Evolutionary conservation across 2,797 vertebrate genomes (phyloP), one percentile per base, ranked within the genome.

Genomic region (Tachyglossus aculeatus): DNA sequence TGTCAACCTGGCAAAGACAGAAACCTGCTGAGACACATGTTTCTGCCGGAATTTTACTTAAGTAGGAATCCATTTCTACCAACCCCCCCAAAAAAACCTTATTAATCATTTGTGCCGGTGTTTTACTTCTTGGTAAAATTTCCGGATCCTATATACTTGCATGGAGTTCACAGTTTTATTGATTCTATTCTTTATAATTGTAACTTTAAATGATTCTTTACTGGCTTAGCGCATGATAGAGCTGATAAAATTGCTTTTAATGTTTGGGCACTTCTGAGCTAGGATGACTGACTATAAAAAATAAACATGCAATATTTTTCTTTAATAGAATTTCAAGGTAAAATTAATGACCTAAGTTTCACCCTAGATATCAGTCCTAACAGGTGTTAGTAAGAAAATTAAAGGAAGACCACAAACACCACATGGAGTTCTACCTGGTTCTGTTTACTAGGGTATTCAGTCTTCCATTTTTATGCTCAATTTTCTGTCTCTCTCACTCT

Each of bases 261-360:
- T 57, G 38, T 74, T 16, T 81, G 69, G 25, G 8, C 8, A 34
- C 5, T 67, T 78, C 6, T 19, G 32, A 53, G 74, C 68, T n/a
- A 67, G 9, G 37, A 74, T 73, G 6, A 68, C 3, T 55, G 66
- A 55, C 21, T 41, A 18, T 39, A 51, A 48, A 33, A 56, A 36
- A 60, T 67, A 41, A 34, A 15, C 36, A 24, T 31, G 18, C 80
- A 7, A 27, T 48, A 19, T 38, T 34, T n/a, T 58, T 59, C 3
- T 74, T 53, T 72, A 78, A 47, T 18, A 43, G 21, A 60, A 61
- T 73, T 85, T 78, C 33, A 78, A 47, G 69, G 36, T n/a, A 55
- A 14, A 7, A 63, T 36, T 77, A 67, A 78, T 67, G 43, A 36
- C 71, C 52, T 27, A 18, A 74, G 50, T 52, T 75, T 61, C 70